Conservation (phyloP, 2,888 invertebrate genomes). For the Dryocosmus kuriphilus region DNA sequence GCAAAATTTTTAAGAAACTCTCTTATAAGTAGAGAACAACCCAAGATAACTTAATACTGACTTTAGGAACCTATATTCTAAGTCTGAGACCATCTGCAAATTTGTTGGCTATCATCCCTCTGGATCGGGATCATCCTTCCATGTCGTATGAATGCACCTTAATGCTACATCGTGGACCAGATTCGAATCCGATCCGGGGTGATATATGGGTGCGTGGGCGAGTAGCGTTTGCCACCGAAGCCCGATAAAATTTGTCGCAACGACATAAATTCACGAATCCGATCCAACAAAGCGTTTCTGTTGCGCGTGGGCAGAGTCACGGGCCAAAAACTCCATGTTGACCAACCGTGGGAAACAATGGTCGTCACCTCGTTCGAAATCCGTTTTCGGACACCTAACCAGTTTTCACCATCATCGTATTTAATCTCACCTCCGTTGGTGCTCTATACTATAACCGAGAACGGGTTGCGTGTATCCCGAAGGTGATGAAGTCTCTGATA, state of each 20-base stretch:
- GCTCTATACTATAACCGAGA: not conserved
- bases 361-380: slow-evolving; percentile 19
- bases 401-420: slow-evolving; percentile 19
- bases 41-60: not conserved
- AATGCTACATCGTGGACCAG: slow-evolving; percentile 57
- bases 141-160: slow-evolving; percentile 48
- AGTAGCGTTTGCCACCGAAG: slow-evolving; percentile 76
- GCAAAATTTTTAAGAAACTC: not conserved
- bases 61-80: not conserved
- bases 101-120: not conserved
- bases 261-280: slow-evolving; percentile 75
- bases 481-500: slow-evolving; percentile 23
- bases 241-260: slow-evolving; percentile 77
- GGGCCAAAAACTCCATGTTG: slow-evolving; percentile 52
- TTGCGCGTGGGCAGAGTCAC: slow-evolving; percentile 66
- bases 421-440: not conserved
- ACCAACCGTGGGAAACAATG: slow-evolving; percentile 57
- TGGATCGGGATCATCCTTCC: not conserved
- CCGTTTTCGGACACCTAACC: slow-evolving; percentile 1
- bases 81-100: not conserved
- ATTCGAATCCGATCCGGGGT: slow-evolving; percentile 66
- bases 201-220: slow-evolving; percentile 76
- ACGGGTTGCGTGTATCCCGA: slow-evolving; percentile 11
- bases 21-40: not conserved
- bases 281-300: slow-evolving; percentile 63